phyloP scores from a whole-genome alignment of 2,113 vertebrate species.

The Ovis canadensis region DNA sequence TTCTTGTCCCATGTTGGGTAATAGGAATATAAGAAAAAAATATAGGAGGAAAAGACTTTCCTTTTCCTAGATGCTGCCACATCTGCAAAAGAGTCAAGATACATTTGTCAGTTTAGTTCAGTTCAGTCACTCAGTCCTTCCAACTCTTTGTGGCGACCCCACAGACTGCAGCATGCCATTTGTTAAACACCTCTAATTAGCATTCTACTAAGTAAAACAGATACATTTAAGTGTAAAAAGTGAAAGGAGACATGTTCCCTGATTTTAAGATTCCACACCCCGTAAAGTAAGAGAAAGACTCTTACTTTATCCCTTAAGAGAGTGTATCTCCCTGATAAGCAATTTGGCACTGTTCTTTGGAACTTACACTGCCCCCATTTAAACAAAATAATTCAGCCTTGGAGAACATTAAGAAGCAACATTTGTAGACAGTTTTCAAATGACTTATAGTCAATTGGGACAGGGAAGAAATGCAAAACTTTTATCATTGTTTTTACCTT shows the following conservation, averaged over 20 bases:
- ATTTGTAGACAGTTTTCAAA: background rate
- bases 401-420: background rate
- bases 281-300: background rate
- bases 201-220: background rate
- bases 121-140: background rate
- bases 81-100: background rate
- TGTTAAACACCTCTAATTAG: background rate
- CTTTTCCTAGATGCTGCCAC: too few relatives aligned
- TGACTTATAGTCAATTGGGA: background rate
- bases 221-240: background rate
- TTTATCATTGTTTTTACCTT: background rate
- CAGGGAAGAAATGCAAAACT: background rate
- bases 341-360: background rate
- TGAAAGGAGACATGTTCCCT: background rate
- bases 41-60: background rate
- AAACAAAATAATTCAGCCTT: background rate
- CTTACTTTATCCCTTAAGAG: background rate
- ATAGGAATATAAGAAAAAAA: background rate
- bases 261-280: background rate
- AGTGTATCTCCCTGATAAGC: background rate
- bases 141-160: accelerated
- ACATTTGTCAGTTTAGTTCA: background rate
- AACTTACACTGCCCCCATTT: background rate
- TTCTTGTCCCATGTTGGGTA: background rate
- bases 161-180: accelerated